Conservation (phyloP, 2,888 invertebrate genomes). For the Leptopilina drosophilae region DNA sequence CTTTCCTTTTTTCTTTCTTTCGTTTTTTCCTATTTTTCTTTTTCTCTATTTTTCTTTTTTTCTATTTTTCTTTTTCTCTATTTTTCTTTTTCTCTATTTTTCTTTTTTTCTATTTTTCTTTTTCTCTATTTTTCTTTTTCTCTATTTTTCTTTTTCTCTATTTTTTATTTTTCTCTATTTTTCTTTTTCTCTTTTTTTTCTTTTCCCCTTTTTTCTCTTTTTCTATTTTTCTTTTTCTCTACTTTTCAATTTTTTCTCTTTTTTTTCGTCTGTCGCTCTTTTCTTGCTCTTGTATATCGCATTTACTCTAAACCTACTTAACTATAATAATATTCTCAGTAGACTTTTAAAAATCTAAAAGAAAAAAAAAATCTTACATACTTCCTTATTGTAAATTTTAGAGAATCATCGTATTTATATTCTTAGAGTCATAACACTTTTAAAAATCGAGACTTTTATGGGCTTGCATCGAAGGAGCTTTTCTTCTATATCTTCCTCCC, state of each 20-base stretch:
- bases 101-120: background rate
- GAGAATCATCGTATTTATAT: constrained; percentile 26
- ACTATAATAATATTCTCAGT: constrained; percentile 43
- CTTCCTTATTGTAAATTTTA: constrained; percentile 38
- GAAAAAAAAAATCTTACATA: constrained; percentile 38
- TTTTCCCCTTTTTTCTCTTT: background rate
- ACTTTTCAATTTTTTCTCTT: background rate
- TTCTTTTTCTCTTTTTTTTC: constrained; percentile 19
- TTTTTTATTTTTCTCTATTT: background rate
- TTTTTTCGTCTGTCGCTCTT: constrained; percentile 28
- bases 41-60: background rate
- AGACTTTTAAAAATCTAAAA: constrained; percentile 48
- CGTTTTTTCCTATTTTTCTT: constrained; percentile 28
- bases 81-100: constrained; percentile 26
- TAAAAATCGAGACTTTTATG: constrained; percentile 29
- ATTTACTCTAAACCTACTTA: constrained; percentile 34
- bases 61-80: background rate
- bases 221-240: constrained; percentile 14
- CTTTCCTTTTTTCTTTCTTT: background rate
- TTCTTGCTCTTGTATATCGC: constrained; percentile 24
- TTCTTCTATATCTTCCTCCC: background rate
- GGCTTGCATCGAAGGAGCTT: constrained; percentile 31
- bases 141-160: no score
- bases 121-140: constrained; percentile 4
- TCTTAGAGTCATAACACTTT: constrained; percentile 26